Evolutionary conservation across 2,888 invertebrate genomes (phyloP).

Genomic region (Apoda limacodes): DNA sequence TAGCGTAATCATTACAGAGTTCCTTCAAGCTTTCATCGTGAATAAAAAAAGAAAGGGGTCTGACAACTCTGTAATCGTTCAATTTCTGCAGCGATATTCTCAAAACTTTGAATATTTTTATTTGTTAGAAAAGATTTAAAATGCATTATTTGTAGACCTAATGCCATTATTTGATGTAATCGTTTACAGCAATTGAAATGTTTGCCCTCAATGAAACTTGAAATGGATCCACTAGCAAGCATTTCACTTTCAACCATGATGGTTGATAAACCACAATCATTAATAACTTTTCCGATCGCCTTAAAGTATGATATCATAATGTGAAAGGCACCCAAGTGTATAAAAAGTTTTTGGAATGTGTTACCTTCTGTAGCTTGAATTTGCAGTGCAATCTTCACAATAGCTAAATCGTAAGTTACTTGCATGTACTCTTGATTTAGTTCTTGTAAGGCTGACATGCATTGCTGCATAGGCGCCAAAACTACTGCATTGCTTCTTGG

Average conservation of each 20-base stretch:
- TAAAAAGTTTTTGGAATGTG: slow-evolving; percentile 8
- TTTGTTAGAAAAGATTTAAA: slow-evolving; percentile 19
- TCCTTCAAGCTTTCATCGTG: slow-evolving; percentile 12
- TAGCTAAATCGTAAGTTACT: slow-evolving; percentile 17
- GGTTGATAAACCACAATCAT: slow-evolving; percentile 19
- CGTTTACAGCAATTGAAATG: slow-evolving; percentile 25
- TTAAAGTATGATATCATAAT: slow-evolving; percentile 14
- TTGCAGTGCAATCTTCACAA: slow-evolving; percentile 13
- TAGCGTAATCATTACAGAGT: slow-evolving; percentile 4
- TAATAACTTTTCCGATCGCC: slow-evolving; percentile 14
- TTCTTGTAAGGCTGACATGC: slow-evolving; percentile 21
- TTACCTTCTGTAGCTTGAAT: slow-evolving; percentile 5
- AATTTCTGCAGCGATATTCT: not conserved
- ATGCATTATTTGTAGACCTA: slow-evolving; percentile 21
- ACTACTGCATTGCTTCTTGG: slow-evolving; percentile 13
- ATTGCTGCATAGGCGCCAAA: slow-evolving; percentile 21
- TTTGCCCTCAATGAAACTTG: slow-evolving; percentile 23
- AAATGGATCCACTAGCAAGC: slow-evolving; percentile 22
- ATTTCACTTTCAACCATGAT: slow-evolving; percentile 21
- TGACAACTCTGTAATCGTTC: slow-evolving; percentile 1
- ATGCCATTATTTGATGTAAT: slow-evolving; percentile 20
- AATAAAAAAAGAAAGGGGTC: slow-evolving; percentile 9
- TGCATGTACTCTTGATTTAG: slow-evolving; percentile 13
- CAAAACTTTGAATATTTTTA: not conserved
- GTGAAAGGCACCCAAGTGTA: slow-evolving; percentile 14